These are phyloP conservation scores for Yasuhikotakia modesta DNA, from an alignment of 2,797 vertebrate species.

Conservation along the genomic window DNA sequence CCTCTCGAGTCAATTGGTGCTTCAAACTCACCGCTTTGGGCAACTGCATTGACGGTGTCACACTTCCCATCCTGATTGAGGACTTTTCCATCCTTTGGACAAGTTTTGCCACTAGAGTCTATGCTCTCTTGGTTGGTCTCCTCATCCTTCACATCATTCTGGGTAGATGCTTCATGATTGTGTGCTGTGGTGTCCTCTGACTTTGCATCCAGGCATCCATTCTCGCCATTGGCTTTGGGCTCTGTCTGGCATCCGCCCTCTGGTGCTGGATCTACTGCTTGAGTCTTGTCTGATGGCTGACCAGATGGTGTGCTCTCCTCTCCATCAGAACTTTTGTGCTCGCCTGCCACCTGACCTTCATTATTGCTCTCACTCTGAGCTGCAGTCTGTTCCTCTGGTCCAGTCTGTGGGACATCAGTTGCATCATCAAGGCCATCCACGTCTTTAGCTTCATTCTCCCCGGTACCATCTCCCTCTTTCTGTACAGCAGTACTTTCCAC, in stretches of 20 bases:
- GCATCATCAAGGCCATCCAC: constrained; percentile 50
- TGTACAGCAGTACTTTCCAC: constrained; percentile 59
- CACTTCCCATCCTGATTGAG: constrained; percentile 68
- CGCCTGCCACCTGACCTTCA: constrained; percentile 56
- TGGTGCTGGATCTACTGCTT: constrained; percentile 41
- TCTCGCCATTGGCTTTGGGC: constrained; percentile 75
- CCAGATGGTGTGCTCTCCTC: constrained; percentile 53
- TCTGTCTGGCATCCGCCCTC: constrained; percentile 45
- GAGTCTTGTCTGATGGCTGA: constrained; percentile 58
- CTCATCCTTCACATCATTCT: constrained; percentile 64
- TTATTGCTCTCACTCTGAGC: constrained; percentile 62
- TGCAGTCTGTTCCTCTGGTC: constrained; percentile 49
- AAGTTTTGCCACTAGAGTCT: constrained; percentile 55
- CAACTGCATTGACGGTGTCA: constrained; percentile 68
- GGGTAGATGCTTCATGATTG: constrained; percentile 72
- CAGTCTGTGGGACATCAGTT: constrained; percentile 51
- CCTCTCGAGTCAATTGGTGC: constrained; percentile 61
- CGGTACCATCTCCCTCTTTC: constrained; percentile 57
- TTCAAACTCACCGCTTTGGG: constrained; percentile 78
- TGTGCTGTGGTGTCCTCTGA: constrained; percentile 70
- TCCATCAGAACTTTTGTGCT: constrained; percentile 51
- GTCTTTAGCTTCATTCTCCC: constrained; percentile 50
- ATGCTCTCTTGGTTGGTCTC: constrained; percentile 69
- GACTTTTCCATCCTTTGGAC: constrained; percentile 72
- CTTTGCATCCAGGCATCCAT: constrained; percentile 72